Evolutionary conservation across 2,113 vertebrate species (phyloP), one percentile per base, ranked within the genome.

Genomic region (Argyrosomus japonicus): DNA sequence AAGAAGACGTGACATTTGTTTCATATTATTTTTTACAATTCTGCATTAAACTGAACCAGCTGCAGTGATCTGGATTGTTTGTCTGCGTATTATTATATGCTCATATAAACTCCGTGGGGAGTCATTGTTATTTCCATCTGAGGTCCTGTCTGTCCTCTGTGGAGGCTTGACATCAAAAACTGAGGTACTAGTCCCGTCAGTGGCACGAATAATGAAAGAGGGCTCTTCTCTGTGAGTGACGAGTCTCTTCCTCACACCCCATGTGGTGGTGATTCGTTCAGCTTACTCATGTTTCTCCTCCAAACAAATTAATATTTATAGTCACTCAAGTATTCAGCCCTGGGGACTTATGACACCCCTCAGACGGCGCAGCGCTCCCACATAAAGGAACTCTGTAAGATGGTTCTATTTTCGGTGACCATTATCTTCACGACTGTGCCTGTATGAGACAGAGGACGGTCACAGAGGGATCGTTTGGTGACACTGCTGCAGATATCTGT

Each of bases 291-390:
- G 81, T 88, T 88, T 87, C 90, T 83, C 85, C 82, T 70, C 81
- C 87, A 69, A 77, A 86, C 86, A 87, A 83, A 88, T 92, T 87
- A 85, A 92, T 91, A 91, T 93, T 92, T 92, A 88, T 67, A 63
- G 86, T 87, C 81, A 70, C 82, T 90, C 65, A 48, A 77, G 82
- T 29, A 56, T 90, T 91, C 70, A 25, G 84, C 88, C 69, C 76
- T 9, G 56, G 83, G 81, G 72, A 72, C 36, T 57, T 56, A 15
- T 79, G 82, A 71, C 84, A 60, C 77, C 81, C 68, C 6, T 2
- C 56, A 12, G 80, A 68, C 82, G 23, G 54, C 21, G 29, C 77
- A 19, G 77, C 62, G 23, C 86, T 81, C 62, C 23, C 47, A 43
- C 83, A 91, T 82, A 88, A 89, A 91, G 88, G 69, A 81, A 10